Evolutionary conservation across 2,888 invertebrate genomes (phyloP).

Genomic region (Allolobophora icterica): DNA sequence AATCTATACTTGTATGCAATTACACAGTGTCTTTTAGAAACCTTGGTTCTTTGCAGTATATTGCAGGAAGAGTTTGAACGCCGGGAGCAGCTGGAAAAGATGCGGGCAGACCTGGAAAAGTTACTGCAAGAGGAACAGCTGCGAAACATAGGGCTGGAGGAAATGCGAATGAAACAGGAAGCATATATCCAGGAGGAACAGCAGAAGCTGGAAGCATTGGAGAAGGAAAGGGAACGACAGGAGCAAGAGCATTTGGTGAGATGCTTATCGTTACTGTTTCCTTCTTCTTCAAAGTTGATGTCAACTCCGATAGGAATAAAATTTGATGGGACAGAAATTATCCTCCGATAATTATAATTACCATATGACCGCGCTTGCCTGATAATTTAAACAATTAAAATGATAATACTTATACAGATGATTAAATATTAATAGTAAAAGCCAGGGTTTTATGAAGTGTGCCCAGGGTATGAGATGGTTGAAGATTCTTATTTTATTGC

Average conservation of each 20-base stretch:
- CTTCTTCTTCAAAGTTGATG: background rate
- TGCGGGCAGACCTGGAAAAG: background rate
- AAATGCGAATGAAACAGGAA: conserved; percentile 19
- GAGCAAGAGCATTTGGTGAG: background rate
- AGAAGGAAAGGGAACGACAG: background rate
- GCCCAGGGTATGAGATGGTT: too few species aligned
- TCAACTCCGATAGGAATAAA: background rate
- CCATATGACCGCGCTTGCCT: background rate
- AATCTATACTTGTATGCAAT: too few species aligned
- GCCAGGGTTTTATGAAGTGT: too few species aligned
- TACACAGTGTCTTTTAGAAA: too few species aligned
- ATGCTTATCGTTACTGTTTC: background rate
- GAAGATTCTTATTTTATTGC: too few species aligned
- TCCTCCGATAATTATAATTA: background rate
- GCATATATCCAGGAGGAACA: background rate
- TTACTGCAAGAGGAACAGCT: conserved; percentile 9
- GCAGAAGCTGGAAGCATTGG: background rate
- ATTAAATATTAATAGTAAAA: background rate
- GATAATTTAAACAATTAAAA: background rate
- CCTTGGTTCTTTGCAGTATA: background rate
- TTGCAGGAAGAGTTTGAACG: conserved; percentile 15
- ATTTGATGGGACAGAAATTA: background rate
- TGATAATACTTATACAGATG: background rate
- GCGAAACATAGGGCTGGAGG: conserved; percentile 8
- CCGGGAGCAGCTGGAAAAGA: conserved; percentile 20